Evolutionary conservation across 2,797 vertebrate species (phyloP).

Genomic region (Nyctalus aviator): DNA sequence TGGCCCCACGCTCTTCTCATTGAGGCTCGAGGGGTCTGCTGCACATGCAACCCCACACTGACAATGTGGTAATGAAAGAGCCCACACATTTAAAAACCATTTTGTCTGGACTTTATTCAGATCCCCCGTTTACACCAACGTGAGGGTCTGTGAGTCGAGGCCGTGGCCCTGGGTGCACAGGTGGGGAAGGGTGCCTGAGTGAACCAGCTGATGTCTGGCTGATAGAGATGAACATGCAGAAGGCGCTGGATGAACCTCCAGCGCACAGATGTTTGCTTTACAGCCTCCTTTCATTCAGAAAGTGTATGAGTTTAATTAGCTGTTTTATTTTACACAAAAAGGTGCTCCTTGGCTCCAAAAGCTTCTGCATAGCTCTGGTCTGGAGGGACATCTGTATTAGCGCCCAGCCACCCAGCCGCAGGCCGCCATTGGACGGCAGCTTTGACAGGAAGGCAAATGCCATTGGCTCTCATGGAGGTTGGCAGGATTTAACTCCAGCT

Average conservation of each 20-base stretch:
- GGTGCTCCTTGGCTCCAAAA: slow-evolving; percentile 69
- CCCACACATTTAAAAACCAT: fast-evolving
- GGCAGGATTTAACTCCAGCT: background rate
- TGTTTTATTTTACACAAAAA: slow-evolving; percentile 82
- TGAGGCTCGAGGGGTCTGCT: fast-evolving
- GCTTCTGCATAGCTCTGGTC: slow-evolving; percentile 48
- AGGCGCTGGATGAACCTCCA: slow-evolving; percentile 69
- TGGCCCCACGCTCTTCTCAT: background rate
- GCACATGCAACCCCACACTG: fast-evolving
- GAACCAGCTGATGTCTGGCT: background rate
- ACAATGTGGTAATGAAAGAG: too few species aligned
- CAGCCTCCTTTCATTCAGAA: slow-evolving; percentile 77
- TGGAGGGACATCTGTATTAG: background rate
- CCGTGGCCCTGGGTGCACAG: fast-evolving
- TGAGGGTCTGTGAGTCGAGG: background rate
- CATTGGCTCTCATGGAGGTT: background rate
- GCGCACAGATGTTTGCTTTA: slow-evolving; percentile 82
- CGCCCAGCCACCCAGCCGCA: background rate
- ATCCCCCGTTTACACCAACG: background rate
- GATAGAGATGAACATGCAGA: slow-evolving; percentile 44
- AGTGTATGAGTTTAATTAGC: slow-evolving; percentile 82
- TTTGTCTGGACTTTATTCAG: background rate
- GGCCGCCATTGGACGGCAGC: fast-evolving
- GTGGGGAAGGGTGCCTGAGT: background rate
- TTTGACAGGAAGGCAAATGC: background rate